phyloP scores from a whole-genome alignment of 2,888 invertebrate species.

The Synanthedon formicaeformis region DNA sequence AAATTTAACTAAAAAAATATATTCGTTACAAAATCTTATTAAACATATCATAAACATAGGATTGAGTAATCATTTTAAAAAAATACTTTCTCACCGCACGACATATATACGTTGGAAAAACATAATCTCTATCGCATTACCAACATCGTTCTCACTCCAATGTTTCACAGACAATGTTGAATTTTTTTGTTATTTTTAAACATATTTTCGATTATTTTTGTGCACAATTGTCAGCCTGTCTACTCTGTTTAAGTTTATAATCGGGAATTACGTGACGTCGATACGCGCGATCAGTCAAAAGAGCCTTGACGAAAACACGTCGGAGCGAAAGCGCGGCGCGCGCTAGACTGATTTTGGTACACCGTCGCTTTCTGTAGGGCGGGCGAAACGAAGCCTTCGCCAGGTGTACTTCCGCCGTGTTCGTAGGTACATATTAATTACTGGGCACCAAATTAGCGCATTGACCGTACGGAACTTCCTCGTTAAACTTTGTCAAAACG shows the following conservation, averaged over 20 bases:
- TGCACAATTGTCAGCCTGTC: background rate
- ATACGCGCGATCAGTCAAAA: background rate
- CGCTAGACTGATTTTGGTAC: conserved; percentile 35
- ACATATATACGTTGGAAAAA: background rate
- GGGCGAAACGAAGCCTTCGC: conserved; percentile 23
- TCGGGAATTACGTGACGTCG: conserved; percentile 13
- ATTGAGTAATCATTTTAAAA: conserved; percentile 12
- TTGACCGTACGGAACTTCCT: conserved; percentile 38
- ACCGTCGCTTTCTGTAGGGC: conserved; percentile 11
- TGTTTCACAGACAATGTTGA: conserved; percentile 11
- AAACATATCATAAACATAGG: too few relatives aligned
- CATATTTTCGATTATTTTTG: background rate
- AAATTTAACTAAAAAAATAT: too few relatives aligned
- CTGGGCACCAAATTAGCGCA: conserved; percentile 54
- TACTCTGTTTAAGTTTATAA: conserved; percentile 14
- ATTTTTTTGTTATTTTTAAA: background rate
- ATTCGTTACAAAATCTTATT: too few relatives aligned
- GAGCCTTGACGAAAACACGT: conserved; percentile 8
- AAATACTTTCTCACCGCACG: conserved; percentile 12
- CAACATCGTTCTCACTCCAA: conserved; percentile 11
- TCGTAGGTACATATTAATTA: conserved; percentile 37
- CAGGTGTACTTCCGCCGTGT: conserved; percentile 25
- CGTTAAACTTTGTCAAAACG: conserved; percentile 38
- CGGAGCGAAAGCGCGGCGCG: conserved; percentile 25
- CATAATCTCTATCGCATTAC: background rate